Evolutionary conservation across 2,113 vertebrate genomes (phyloP).

Genomic region (Campylorhamphus procurvoides): DNA sequence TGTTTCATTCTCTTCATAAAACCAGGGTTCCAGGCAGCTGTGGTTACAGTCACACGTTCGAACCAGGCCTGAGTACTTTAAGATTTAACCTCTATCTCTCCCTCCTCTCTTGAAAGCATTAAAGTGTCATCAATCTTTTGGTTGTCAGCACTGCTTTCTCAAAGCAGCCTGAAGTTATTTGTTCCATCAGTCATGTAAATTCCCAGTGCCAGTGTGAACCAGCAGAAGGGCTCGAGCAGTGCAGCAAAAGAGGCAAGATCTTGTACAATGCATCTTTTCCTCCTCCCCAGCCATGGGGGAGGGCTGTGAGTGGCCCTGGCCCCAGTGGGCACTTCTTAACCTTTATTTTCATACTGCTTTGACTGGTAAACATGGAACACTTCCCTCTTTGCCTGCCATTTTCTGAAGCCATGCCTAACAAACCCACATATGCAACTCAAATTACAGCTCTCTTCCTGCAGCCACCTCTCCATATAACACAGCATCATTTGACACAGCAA

Average conservation of each 20-base stretch:
- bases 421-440: not conserved
- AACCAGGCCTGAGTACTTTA: not conserved
- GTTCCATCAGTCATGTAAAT: not conserved
- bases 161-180: not conserved
- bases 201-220: not conserved
- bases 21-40: not conserved
- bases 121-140: not conserved
- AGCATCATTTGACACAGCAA: not conserved
- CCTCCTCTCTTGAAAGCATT: not conserved
- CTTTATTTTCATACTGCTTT: not conserved
- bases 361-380: not conserved
- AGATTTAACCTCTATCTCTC: not conserved
- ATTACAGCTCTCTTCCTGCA: not conserved
- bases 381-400: not conserved
- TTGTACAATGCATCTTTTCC: no score
- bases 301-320: not conserved
- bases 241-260: not conserved
- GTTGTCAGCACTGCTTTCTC: not conserved
- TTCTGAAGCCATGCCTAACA: not conserved
- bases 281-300: not conserved
- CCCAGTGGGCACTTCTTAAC: not conserved
- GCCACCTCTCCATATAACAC: not conserved
- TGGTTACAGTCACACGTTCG: not conserved
- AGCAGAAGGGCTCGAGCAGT: not conserved
- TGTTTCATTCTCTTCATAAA: not conserved